Evolutionary conservation across 30 jellyfish, hydroid and myxozoan genomes (phyloP).

Genomic region (Mastigias papua): DNA sequence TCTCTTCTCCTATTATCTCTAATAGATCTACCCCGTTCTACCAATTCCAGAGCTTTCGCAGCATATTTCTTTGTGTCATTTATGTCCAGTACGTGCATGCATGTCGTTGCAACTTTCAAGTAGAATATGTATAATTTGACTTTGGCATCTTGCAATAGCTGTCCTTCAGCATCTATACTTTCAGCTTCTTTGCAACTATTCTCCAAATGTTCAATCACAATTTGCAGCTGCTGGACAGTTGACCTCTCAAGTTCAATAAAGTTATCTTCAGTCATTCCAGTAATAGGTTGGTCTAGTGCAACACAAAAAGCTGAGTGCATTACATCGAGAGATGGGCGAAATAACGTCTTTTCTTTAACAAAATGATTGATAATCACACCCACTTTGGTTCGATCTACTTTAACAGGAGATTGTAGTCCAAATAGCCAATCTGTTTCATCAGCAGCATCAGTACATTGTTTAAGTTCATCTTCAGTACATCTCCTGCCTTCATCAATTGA

Average conservation of each 20-base stretch:
- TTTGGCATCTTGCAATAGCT: not conserved
- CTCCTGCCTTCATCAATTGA: not conserved
- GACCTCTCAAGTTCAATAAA: not conserved
- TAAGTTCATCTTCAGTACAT: not conserved
- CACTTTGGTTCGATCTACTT: not conserved
- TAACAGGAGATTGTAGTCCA: not conserved
- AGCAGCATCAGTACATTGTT: not conserved
- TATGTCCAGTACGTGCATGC: not conserved
- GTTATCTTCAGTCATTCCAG: not conserved
- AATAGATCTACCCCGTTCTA: too few relatives aligned
- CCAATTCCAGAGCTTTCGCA: not conserved
- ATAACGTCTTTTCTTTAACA: not conserved
- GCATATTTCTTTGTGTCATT: not conserved
- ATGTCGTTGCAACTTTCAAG: not conserved
- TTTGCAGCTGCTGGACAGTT: not conserved
- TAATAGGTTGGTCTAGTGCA: not conserved
- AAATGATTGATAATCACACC: not conserved
- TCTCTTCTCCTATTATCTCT: not conserved
- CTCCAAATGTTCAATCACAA: not conserved
- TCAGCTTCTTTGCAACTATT: not conserved
- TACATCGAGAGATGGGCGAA: not conserved
- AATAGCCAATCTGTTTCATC: not conserved
- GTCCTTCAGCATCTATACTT: not conserved
- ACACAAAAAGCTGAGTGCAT: not conserved
- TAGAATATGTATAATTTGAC: not conserved